Evolutionary conservation across 2,888 invertebrate species (phyloP), one percentile per base, ranked within the genome.

Genomic region (Exephanes ischioxanthus): DNA sequence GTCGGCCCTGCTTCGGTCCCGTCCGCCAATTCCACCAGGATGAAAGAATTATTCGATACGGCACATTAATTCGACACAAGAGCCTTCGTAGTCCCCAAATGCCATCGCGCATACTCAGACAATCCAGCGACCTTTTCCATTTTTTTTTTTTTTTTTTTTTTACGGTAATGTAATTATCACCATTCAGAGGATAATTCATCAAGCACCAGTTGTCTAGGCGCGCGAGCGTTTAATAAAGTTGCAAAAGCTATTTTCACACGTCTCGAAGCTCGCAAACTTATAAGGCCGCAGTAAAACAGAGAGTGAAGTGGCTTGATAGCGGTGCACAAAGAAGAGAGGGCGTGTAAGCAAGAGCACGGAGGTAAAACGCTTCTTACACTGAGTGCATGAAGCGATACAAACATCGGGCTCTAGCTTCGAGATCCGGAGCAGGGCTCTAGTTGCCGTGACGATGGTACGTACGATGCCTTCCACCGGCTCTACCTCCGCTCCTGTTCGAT

Each of bases 311-410:
- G 33, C 53, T 51, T 3, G 51, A 53, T 51, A 67, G 53, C 0
- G 14, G 45, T 19, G 19, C 67, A 41, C 37, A 3, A 4, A 22
- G 41, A 19, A 22, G 19, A 67, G 41, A 11, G 26, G n/a, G n/a
- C 63, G 30, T 33, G 63, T 16, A 30, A 76, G n/a, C 30, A 33
- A 14, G 66, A 14, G 48, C 58, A n/a, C 41, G n/a, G 41, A 73
- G 58, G 58, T 48, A n/a, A 75, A 70, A 37, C 66, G 75, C 48
- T 63, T 71, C 79, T 79, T 41, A 55, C 48, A 79, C 63, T 67
- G 55, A 72, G n/a, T 70, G 48, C 73, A 63, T 30, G 63, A 16
- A 48, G 58, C 58, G 82, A 67, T 75, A 45, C 78, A 79, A 82
- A 79, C 66, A 76, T 79, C 78, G 53, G 33, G 75, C n/a, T 48